Base-by-base conservation (phyloP, 2,113 vertebrate species). In the Thunnus thynnus region DNA sequence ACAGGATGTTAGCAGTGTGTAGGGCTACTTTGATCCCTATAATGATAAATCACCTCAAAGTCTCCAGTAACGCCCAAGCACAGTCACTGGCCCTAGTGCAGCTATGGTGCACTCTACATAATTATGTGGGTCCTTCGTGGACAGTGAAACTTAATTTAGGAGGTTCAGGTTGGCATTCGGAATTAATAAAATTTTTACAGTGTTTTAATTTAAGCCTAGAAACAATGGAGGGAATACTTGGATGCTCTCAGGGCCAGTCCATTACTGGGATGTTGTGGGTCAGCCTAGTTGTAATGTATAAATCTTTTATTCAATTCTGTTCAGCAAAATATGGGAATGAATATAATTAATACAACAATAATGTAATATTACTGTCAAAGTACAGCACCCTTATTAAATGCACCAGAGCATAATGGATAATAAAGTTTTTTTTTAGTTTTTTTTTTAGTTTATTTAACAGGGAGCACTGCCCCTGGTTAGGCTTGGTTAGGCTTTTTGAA, bases 31-130 rank as follows among this genome's bases (percentile, higher is more conserved):
- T 85, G 60, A 74, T 71, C 50, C 46, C 69, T 30, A 52, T 68
- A 62, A 63, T 79, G 76, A 84, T 88, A 71, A 89, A 87, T 89
- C 70, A 76, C 46, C 52, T 32, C 62, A 54, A 60, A 56, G 74
- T 58, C n/a, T 69, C 46, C 30, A 57, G 72, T 46, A 30, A 80
- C 13, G 7, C 22, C 69, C 65, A 32, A 54, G 56, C 48, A 62
- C 25, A 67, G 51, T 50, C 63, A 52, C 66, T 55, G 48, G 32
- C 55, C 52, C 66, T 71, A 60, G 67, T 82, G 61, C 64, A 78
- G 75, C 76, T 55, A 22, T 47, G 67, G 7, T 80, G 63, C 75
- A 82, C 71, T 83, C 74, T 51, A 51, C 14, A 63, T 83, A 78
- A 85, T 86, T 85, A 84, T 57, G n/a, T 67, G 22, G 54, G 51